phyloP scores from a whole-genome alignment of 2,797 vertebrate genomes.

The Anomalospiza imberbis region DNA sequence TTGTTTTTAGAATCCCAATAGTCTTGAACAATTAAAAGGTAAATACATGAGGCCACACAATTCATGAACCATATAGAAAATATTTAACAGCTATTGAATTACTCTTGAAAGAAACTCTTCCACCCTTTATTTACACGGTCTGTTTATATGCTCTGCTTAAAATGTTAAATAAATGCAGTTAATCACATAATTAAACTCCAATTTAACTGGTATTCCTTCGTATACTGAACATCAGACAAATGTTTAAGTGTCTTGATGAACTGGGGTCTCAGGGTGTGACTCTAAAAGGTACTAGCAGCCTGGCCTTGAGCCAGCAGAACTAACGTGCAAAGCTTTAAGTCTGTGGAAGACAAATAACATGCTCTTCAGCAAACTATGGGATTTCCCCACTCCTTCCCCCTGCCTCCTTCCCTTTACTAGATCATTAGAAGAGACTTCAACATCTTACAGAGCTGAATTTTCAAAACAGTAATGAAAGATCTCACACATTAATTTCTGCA shows the following conservation, averaged over 20 bases:
- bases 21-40: conserved; percentile 38
- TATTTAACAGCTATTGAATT: conserved; percentile 55
- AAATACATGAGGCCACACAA: conserved; percentile 38
- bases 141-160: conserved; percentile 18
- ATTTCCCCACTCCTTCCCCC: neutral
- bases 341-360: conserved; percentile 6
- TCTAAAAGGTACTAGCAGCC: neutral
- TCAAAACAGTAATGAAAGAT: neutral
- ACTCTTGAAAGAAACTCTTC: conserved; percentile 39
- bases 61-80: conserved; percentile 39
- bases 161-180: conserved; percentile 49
- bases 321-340: neutral
- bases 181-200: conserved; percentile 25
- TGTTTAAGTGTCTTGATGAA: conserved; percentile 12
- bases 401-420: neutral
- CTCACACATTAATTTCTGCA: neutral
- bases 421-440: neutral
- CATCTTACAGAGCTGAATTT: neutral
- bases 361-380: neutral
- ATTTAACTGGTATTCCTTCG: conserved; percentile 9
- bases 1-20: conserved; percentile 52
- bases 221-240: conserved; percentile 25
- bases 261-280: neutral
- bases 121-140: conserved; percentile 24
- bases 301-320: neutral